Percentiles rank a stretch among this genome's conserved stretches.
Conservation (phyloP, 2,888 invertebrate species). For the Trissoscelio sp. region DNA sequence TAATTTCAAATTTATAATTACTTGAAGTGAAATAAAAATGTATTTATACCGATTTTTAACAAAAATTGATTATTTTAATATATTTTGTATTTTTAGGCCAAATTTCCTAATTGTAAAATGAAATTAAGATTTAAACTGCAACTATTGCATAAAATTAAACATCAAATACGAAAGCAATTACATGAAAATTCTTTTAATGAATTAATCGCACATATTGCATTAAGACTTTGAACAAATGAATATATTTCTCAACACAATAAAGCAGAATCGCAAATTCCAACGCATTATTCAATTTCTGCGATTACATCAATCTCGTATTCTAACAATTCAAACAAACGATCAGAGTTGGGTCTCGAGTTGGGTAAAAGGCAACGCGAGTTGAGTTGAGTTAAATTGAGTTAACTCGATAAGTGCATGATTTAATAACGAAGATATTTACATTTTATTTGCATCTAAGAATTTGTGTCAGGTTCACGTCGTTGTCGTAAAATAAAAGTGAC, state of each 20-base stretch:
- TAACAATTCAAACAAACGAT: not conserved
- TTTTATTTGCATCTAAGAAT: constrained; percentile 5
- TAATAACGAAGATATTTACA: constrained; percentile 9
- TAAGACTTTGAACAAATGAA: no score
- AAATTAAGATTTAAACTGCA: no score
- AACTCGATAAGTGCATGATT: constrained; percentile 1
- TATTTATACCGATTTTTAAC: no score
- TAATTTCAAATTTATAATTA: not conserved
- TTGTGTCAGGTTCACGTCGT: constrained; percentile 13
- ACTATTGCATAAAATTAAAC: no score
- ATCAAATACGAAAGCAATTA: no score
- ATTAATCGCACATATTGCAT: no score
- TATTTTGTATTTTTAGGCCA: no score
- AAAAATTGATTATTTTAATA: no score
- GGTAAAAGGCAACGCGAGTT: not conserved
- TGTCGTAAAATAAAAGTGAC: constrained; percentile 22
- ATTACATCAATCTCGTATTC: not conserved
- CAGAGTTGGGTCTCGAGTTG: not conserved
- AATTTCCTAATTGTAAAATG: no score
- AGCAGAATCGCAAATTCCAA: constrained; percentile 1
- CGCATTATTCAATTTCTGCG: constrained; percentile 9
- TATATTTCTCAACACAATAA: not conserved
- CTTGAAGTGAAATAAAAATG: no score
- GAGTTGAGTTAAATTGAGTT: not conserved
- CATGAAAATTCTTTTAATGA: no score